Evolutionary conservation across 2,888 invertebrate species (phyloP).

Genomic region (Lutraria lutraria): DNA sequence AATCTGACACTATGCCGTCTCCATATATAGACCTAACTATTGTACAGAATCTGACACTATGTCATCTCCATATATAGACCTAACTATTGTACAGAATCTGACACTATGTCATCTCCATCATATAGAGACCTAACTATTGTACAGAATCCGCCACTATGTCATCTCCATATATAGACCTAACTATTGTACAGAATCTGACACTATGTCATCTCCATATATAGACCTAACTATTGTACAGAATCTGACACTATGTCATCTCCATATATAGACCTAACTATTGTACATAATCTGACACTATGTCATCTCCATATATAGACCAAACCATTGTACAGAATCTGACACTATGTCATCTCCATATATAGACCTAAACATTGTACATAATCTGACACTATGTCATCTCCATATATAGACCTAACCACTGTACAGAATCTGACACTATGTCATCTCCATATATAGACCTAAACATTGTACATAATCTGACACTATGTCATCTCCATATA

Average conservation of each 20-base stretch:
- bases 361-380: not conserved
- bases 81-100: not conserved
- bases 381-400: not conserved
- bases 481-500: slow-evolving; percentile 1
- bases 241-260: not conserved
- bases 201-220: slow-evolving; percentile 7
- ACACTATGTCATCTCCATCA: not conserved
- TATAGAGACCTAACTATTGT: slow-evolving; percentile 1
- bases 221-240: not conserved
- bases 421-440: not conserved
- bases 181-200: not conserved
- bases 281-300: not conserved
- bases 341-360: slow-evolving; percentile 1
- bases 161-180: slow-evolving; percentile 3
- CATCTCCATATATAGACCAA: slow-evolving; percentile 1
- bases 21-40: not conserved
- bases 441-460: slow-evolving; percentile 1
- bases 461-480: not conserved
- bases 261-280: not conserved
- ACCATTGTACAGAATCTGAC: not conserved
- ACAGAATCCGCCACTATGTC: not conserved
- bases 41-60: not conserved
- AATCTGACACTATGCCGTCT: not conserved
- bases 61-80: slow-evolving; percentile 1
- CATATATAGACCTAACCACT: not conserved